Evolutionary conservation across 2,113 vertebrate species (phyloP), one percentile per base, ranked within the genome.

Genomic region (Probosciger aterrimus): DNA sequence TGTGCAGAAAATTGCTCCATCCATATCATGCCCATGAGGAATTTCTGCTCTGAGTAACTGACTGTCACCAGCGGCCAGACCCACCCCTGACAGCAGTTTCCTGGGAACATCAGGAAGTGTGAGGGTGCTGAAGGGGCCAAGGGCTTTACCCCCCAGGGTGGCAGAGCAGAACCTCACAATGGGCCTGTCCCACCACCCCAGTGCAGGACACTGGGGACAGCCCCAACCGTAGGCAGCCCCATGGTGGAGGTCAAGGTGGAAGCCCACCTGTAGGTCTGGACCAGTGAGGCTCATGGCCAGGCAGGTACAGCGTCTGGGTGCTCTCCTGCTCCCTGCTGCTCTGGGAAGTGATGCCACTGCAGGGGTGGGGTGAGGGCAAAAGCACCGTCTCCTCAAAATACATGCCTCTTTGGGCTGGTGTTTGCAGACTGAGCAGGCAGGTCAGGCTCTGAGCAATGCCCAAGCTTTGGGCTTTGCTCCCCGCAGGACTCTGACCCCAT

Each of bases 1-100:
- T 73, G 90, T 92, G 94, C 87, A 94, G 93, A 93, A 96, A 97
- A 95, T 90, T 62, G 43, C 23, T 95, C 64, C 35, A 83, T 80
- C 68, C 60, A 55, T 46, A 80, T 47, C 79, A 39, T 19, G 85
- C 67, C 93, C 68, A 80, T 35, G 71, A 93, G 85, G 75, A 89
- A 88, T 92, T 93, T 77, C 33, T 93, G 79, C 60, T 92, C 63
- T 10, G 37, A 77, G 93, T 49, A 64, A 53, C 78, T 30, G 44
- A 28, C 53, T 81, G 65, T 57, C 22, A 50, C 83, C 35, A 37
- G 49, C 49, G 64, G 49, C 71, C 71, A 82, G 71, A 23, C 14
- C 30, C 90, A 43, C 19, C 19, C 39, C 27, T 27, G 43, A 14
- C 44, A 78, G 49, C 46, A 30, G 10, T 30, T 82, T 88, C 55